phyloP scores from a whole-genome alignment of 2,888 invertebrate genomes.

The Lasius platythorax region DNA sequence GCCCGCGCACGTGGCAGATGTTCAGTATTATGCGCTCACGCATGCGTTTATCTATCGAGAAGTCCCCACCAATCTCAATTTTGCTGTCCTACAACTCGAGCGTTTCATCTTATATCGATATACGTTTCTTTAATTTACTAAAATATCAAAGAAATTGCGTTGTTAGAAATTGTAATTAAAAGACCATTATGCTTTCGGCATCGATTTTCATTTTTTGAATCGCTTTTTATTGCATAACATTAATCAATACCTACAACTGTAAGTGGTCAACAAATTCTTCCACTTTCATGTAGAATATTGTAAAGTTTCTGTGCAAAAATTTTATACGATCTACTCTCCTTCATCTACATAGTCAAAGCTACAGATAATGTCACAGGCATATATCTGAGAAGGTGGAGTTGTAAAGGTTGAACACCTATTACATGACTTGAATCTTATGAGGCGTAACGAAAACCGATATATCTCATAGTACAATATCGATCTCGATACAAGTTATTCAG shows the following conservation, averaged over 20 bases:
- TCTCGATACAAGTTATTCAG: constrained; percentile 38
- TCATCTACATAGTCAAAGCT: constrained; percentile 53
- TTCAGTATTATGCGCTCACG: constrained; percentile 75
- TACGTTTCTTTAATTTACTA: constrained; percentile 27
- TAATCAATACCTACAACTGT: background rate
- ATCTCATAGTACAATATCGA: constrained; percentile 29
- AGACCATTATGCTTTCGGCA: background rate
- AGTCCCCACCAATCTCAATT: constrained; percentile 51
- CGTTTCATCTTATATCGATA: constrained; percentile 12
- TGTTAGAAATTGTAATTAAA: background rate
- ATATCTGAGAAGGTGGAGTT: constrained; percentile 69
- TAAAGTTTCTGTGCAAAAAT: constrained; percentile 39
- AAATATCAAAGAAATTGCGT: constrained; percentile 26
- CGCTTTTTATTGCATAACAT: background rate
- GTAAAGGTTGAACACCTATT: constrained; percentile 67
- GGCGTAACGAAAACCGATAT: constrained; percentile 53
- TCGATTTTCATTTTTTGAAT: background rate
- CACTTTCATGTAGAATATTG: constrained; percentile 12
- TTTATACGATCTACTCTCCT: constrained; percentile 24
- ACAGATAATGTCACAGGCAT: constrained; percentile 58
- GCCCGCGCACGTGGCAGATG: constrained; percentile 82
- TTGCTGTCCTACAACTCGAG: constrained; percentile 44
- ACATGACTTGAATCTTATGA: constrained; percentile 55
- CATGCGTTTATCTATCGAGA: constrained; percentile 71
- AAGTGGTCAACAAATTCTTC: background rate